phyloP scores from a whole-genome alignment of 2,113 vertebrate species.

The Cyphomyrus discorhynchus region DNA sequence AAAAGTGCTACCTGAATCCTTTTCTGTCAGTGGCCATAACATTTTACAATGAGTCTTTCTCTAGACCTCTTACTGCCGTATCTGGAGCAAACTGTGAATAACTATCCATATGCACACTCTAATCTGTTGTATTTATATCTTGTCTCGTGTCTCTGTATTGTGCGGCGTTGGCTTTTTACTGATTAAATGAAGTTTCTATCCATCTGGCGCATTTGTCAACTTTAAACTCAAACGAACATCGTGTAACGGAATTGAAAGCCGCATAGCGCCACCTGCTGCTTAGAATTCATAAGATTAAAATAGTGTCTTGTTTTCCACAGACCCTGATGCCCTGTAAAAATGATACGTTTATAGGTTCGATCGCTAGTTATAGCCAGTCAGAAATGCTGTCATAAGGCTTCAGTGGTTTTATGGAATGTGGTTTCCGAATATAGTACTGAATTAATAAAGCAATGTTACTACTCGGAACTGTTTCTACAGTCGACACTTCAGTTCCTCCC shows the following conservation, averaged over 20 bases:
- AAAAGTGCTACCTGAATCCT: neutral
- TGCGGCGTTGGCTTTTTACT: neutral
- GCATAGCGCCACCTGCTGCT: constrained; percentile 5
- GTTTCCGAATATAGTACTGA: neutral
- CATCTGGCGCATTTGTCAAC: neutral
- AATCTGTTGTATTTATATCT: neutral
- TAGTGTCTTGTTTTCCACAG: neutral
- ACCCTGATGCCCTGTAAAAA: neutral
- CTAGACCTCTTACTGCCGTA: neutral
- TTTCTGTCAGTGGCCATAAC: neutral
- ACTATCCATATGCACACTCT: neutral
- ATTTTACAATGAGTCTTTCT: neutral
- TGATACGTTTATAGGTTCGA: neutral
- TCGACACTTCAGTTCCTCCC: neutral
- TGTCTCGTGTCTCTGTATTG: neutral
- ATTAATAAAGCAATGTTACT: neutral
- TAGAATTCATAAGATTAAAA: neutral
- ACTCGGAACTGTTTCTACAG: neutral
- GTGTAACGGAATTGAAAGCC: neutral
- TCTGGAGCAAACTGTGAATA: neutral
- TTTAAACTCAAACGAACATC: neutral
- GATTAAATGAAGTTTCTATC: neutral
- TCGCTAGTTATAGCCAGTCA: neutral
- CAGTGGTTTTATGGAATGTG: neutral
- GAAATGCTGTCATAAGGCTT: neutral